Conservation (phyloP, 2,888 invertebrate species). For the Watsonalla cultraria region DNA sequence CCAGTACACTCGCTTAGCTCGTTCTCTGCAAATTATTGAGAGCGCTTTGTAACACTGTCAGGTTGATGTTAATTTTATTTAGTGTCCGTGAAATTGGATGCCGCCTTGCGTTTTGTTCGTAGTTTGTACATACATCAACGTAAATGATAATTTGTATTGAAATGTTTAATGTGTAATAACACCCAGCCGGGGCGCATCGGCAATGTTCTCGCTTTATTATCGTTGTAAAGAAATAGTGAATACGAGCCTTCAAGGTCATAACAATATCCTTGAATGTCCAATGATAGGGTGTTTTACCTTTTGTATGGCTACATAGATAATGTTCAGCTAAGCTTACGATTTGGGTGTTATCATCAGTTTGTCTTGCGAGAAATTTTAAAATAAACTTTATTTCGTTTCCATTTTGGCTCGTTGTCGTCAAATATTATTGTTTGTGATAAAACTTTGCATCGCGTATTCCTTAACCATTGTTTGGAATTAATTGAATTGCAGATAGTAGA, state of each 20-base stretch:
- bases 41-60: constrained; percentile 70
- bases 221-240: too few relatives aligned
- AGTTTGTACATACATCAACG: constrained; percentile 19
- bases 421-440: not conserved
- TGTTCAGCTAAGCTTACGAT: too few relatives aligned
- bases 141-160: constrained; percentile 53
- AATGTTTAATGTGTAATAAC: constrained; percentile 50
- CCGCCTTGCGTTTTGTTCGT: constrained; percentile 47
- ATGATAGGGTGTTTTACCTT: too few relatives aligned
- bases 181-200: constrained; percentile 13
- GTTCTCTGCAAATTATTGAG: constrained; percentile 68
- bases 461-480: not conserved
- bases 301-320: too few relatives aligned
- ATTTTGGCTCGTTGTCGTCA: too few relatives aligned
- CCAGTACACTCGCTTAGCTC: constrained; percentile 49
- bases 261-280: too few relatives aligned
- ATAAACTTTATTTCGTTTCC: too few relatives aligned
- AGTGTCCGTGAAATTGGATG: constrained; percentile 72
- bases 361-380: too few relatives aligned
- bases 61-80: constrained; percentile 72
- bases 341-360: too few relatives aligned
- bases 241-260: too few relatives aligned
- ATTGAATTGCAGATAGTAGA: not conserved
- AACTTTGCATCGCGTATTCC: not conserved
- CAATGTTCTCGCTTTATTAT: constrained; percentile 3